Conservation (phyloP, 1,140 invertebrate species). For the Drosophila rufa region DNA sequence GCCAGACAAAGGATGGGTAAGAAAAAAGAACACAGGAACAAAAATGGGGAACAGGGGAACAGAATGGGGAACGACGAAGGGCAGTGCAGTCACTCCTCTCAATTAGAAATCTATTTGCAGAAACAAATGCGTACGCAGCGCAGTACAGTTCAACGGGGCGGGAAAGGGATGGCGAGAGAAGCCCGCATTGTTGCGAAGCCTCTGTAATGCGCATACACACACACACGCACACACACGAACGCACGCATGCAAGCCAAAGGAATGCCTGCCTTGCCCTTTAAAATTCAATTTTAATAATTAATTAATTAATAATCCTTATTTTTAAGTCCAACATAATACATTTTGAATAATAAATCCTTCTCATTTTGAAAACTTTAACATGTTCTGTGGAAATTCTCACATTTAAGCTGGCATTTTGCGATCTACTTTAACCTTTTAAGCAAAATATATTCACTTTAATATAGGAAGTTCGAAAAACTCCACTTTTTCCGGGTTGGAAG, state of each 20-base stretch:
- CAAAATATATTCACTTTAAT: background rate
- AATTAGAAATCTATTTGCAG: constrained; percentile 58
- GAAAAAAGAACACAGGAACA: background rate
- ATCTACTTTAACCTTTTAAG: background rate
- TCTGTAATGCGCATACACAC: constrained; percentile 30
- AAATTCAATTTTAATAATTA: constrained; percentile 2
- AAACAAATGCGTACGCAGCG: constrained; percentile 20
- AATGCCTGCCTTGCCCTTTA: constrained; percentile 18
- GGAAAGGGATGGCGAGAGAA: constrained; percentile 20
- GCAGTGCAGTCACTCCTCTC: constrained; percentile 13
- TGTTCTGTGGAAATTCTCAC: too few relatives aligned
- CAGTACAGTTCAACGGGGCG: background rate
- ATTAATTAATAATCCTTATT: too few relatives aligned
- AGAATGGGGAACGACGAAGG: background rate
- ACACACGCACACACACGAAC: constrained; percentile 5
- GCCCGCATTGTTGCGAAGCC: constrained; percentile 47
- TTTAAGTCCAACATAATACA: too few relatives aligned
- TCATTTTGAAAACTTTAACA: too few relatives aligned
- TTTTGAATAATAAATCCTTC: too few relatives aligned
- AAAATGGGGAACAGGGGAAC: too few relatives aligned
- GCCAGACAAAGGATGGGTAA: constrained; percentile 31
- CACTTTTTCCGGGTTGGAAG: constrained; percentile 2
- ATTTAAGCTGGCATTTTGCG: background rate
- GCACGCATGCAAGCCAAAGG: constrained; percentile 11
- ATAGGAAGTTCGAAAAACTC: constrained; percentile 1